These are phyloP conservation scores for Desoria tigrina DNA, from an alignment of 2,888 invertebrate genomes.

Conservation along the genomic window DNA sequence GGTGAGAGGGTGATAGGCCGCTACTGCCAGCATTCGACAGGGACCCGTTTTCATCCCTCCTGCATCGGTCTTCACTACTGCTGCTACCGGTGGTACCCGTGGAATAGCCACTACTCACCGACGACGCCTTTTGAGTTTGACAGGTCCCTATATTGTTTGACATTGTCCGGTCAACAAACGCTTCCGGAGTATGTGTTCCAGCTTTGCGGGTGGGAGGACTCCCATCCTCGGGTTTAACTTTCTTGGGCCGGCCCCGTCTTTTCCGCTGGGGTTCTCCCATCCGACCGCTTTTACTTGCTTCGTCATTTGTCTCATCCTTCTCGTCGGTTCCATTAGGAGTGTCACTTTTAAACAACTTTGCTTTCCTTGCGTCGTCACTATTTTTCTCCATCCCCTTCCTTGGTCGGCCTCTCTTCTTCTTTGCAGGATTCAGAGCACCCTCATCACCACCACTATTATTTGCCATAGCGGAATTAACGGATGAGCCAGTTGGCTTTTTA, in stretches of 20 bases:
- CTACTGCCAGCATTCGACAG: conserved; percentile 56
- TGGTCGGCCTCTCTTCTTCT: conserved; percentile 79
- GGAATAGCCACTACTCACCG: conserved; percentile 54
- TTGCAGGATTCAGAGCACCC: conserved; percentile 62
- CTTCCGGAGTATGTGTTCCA: conserved; percentile 48
- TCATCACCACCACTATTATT: conserved; percentile 14
- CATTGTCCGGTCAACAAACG: conserved; percentile 38
- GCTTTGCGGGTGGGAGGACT: conserved; percentile 62
- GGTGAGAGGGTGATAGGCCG: conserved; percentile 57
- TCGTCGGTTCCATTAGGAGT: neutral
- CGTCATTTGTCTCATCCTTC: conserved; percentile 7
- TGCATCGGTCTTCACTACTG: conserved; percentile 50
- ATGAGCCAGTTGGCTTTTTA: conserved; percentile 33
- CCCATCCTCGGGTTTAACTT: conserved; percentile 67
- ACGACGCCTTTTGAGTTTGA: conserved; percentile 51
- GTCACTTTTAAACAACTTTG: conserved; percentile 7
- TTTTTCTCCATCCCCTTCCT: conserved; percentile 54
- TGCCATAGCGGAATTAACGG: conserved; percentile 27
- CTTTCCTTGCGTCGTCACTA: conserved; percentile 13
- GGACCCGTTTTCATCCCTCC: conserved; percentile 50
- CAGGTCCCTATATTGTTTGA: conserved; percentile 50
- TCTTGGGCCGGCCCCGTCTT: conserved; percentile 84
- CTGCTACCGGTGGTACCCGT: conserved; percentile 54
- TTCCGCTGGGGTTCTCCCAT: conserved; percentile 59
- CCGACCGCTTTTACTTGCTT: neutral